Base-by-base conservation (phyloP, 2,888 invertebrate genomes). In the Agonopterix heracliana region DNA sequence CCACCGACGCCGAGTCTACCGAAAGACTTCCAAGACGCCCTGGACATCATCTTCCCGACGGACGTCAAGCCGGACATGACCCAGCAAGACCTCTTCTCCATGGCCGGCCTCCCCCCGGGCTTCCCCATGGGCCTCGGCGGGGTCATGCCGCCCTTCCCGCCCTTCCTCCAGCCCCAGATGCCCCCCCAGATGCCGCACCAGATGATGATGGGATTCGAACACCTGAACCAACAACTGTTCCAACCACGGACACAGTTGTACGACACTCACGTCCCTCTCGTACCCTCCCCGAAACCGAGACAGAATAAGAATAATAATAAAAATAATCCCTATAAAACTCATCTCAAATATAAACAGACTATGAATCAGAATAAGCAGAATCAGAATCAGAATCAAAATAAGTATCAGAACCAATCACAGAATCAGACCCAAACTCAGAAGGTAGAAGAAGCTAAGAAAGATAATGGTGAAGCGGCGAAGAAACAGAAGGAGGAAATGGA, bases 21-120 rank as follows among this genome's bases (percentile, higher is more conserved):
- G 2, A 90, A 91, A 56, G 92, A 92, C 76, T 89, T 92, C 62
- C 92, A 92, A 54, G 92, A 92, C 48, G 92, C 92, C 0, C 78
- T 93, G 3, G 91, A 92, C 68, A 92, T 92, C 36, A 91, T 93
- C 48, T 93, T 92, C 74, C 92, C 92, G 0, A 66, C 80, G 0
- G 80, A 78, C 4, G 74, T 72, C 13, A 78, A 81, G 49, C 64
- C n/a, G 61, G 68, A 50, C 49, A 65, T 51, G 34, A 52, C 36
- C 7, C 59, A 55, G 58, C 50, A 66, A 52, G 64, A 60, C 50
- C 34, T 72, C 54, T 52, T 64, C 59, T 50, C 51, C 45, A 47
- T 63, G 41, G 68, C 71, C 2, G 68, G 71, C 5, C 60, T 73
- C 48, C 59, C 64, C 42, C 50, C 51, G 41, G 50, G 59, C 57